Conservation (phyloP, 92 coral and sea anemone genomes). For the Montipora capitata region DNA sequence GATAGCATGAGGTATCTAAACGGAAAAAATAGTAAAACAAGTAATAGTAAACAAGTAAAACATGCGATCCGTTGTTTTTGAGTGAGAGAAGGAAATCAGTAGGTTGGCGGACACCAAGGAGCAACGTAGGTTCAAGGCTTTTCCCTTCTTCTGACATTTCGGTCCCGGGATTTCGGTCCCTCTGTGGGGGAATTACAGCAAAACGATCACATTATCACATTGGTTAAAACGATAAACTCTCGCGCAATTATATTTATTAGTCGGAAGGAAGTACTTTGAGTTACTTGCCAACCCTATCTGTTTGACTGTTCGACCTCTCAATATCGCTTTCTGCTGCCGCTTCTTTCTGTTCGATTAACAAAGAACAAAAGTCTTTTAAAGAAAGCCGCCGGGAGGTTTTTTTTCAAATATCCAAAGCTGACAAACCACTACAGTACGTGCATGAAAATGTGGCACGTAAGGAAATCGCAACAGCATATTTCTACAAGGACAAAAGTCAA, state of each 20-base stretch:
- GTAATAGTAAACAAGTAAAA: no score
- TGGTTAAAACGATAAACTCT: constrained; percentile 30
- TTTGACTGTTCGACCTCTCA: constrained; percentile 2
- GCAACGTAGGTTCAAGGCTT: not conserved
- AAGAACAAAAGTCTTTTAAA: constrained; percentile 1
- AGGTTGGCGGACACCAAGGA: not conserved
- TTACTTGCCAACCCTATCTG: constrained; percentile 13
- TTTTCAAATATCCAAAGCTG: not conserved
- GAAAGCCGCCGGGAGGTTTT: constrained; percentile 18
- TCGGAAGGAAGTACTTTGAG: constrained; percentile 52
- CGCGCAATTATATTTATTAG: not conserved
- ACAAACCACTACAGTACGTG: not conserved
- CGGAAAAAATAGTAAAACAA: no score
- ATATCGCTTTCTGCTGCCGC: constrained; percentile 10
- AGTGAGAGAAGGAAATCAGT: no score
- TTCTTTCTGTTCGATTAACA: not conserved
- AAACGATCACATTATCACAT: constrained; percentile 41
- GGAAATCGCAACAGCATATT: not conserved
- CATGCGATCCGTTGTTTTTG: not conserved
- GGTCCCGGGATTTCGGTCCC: constrained; percentile 14
- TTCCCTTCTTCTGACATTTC: not conserved
- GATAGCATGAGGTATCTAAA: no score
- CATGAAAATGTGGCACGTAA: not conserved
- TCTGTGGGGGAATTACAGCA: constrained; percentile 13
- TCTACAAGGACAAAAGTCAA: not conserved